Evolutionary conservation across 2,888 invertebrate genomes (phyloP).

Genomic region (Campoletis raptor): DNA sequence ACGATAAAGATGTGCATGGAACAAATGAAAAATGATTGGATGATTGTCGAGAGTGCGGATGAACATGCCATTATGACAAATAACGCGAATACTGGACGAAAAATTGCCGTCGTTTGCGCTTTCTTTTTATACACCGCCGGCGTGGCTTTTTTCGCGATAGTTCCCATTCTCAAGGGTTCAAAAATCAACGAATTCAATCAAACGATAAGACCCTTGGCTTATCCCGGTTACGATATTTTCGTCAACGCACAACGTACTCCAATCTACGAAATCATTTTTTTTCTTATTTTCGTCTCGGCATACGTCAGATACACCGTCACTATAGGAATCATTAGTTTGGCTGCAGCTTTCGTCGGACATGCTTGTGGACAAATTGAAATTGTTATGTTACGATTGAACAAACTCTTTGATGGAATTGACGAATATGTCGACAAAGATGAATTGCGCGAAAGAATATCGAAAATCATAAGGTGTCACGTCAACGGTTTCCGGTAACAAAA

Average conservation of each 20-base stretch:
- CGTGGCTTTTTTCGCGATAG: slow-evolving; percentile 57
- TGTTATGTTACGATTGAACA: slow-evolving; percentile 67
- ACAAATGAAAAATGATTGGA: slow-evolving; percentile 76
- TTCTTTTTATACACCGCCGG: slow-evolving; percentile 69
- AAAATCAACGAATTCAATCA: slow-evolving; percentile 65
- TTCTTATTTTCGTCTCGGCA: slow-evolving; percentile 66
- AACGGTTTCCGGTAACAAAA: slow-evolving; percentile 73
- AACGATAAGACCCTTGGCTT: slow-evolving; percentile 73
- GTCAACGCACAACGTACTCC: slow-evolving; percentile 71
- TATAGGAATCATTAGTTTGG: slow-evolving; percentile 68
- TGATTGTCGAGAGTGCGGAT: slow-evolving; percentile 50
- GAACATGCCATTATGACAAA: slow-evolving; percentile 57
- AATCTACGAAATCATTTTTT: slow-evolving; percentile 71
- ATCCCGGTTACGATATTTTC: slow-evolving; percentile 75
- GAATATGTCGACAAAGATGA: neutral
- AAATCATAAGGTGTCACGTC: slow-evolving; percentile 73
- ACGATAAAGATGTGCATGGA: slow-evolving; percentile 69
- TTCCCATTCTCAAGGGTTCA: slow-evolving; percentile 62
- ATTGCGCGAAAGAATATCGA: slow-evolving; percentile 50
- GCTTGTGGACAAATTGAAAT: slow-evolving; percentile 75
- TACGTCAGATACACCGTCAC: slow-evolving; percentile 65
- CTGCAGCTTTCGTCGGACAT: slow-evolving; percentile 71
- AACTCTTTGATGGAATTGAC: slow-evolving; percentile 66
- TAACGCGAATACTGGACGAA: slow-evolving; percentile 58
- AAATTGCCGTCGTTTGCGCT: slow-evolving; percentile 67